These are phyloP conservation scores for Protonemura montana DNA, from an alignment of 2,888 invertebrate species.

Conservation along the genomic window DNA sequence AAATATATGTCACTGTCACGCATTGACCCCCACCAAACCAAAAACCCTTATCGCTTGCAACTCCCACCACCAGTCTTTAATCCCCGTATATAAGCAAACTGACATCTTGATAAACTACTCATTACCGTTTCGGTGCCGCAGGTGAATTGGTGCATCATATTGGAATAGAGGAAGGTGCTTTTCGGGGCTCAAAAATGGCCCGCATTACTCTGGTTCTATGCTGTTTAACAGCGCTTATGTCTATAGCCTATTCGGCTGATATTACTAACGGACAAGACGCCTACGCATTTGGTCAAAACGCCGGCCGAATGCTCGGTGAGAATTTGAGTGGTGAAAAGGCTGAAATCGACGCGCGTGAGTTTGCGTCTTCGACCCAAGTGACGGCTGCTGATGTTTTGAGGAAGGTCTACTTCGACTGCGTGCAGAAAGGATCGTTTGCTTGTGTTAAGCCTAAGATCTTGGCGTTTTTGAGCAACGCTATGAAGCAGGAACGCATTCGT, in stretches of 20 bases:
- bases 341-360: slow-evolving; percentile 28
- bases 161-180: background rate
- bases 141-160: background rate
- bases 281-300: background rate
- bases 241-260: background rate
- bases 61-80: slow-evolving; percentile 16
- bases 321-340: background rate
- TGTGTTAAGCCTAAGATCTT: slow-evolving; percentile 82
- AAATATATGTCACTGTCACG: slow-evolving; percentile 36
- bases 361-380: slow-evolving; percentile 44
- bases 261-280: background rate
- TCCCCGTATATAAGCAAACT: slow-evolving; percentile 44
- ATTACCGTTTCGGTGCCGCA: slow-evolving; percentile 24
- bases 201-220: background rate
- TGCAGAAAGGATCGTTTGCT: slow-evolving; percentile 72
- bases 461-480: slow-evolving; percentile 74
- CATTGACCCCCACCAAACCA: background rate
- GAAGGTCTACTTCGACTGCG: slow-evolving; percentile 73
- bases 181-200: slow-evolving; percentile 27
- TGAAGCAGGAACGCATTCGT: slow-evolving; percentile 72
- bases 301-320: background rate
- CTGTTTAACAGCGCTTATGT: background rate
- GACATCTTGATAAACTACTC: slow-evolving; percentile 43
- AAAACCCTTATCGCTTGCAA: slow-evolving; percentile 1
- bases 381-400: slow-evolving; percentile 70